These are phyloP conservation scores for Arremon brunneinucha DNA, from an alignment of 2,797 vertebrate species.

Conservation along the genomic window DNA sequence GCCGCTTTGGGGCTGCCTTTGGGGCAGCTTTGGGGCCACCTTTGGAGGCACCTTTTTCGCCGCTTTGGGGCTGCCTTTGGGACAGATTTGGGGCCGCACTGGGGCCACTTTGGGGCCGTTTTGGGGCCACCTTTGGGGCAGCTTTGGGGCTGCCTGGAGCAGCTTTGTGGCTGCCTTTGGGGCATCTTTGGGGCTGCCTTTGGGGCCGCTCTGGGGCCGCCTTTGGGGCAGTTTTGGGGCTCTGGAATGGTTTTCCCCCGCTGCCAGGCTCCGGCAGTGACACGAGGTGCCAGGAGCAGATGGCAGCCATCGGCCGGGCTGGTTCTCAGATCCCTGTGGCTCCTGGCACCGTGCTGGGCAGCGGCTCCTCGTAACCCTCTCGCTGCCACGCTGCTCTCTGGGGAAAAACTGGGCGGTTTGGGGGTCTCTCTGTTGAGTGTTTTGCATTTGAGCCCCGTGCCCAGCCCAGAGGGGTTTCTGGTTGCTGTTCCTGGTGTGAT, in stretches of 20 bases:
- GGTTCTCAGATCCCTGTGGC: conserved; percentile 77
- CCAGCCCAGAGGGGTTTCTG: accelerated
- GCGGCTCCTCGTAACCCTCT: conserved; percentile 36
- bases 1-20: no score
- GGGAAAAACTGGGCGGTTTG: accelerated
- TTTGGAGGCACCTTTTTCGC: no score
- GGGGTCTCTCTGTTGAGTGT: background rate
- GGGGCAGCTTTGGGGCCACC: background rate
- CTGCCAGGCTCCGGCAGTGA: background rate
- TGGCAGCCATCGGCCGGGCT: conserved; percentile 83
- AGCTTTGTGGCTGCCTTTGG: no score
- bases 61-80: background rate
- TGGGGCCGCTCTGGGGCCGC: no score
- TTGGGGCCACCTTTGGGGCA: no score
- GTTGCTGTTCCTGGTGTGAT: accelerated
- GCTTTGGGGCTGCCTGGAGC: no score
- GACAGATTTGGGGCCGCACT: no score
- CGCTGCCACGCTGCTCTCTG: background rate
- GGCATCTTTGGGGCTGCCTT: no score
- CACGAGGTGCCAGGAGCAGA: conserved; percentile 75
- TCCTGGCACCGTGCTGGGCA: conserved; percentile 77
- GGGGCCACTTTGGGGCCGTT: no score
- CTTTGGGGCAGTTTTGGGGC: no score
- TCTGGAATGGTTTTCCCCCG: background rate
- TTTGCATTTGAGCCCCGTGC: background rate